Percentiles rank a stretch among this genome's conserved stretches.
Evolutionary conservation across 2,113 vertebrate genomes (phyloP).

Genomic region (Grammomys surdaster): DNA sequence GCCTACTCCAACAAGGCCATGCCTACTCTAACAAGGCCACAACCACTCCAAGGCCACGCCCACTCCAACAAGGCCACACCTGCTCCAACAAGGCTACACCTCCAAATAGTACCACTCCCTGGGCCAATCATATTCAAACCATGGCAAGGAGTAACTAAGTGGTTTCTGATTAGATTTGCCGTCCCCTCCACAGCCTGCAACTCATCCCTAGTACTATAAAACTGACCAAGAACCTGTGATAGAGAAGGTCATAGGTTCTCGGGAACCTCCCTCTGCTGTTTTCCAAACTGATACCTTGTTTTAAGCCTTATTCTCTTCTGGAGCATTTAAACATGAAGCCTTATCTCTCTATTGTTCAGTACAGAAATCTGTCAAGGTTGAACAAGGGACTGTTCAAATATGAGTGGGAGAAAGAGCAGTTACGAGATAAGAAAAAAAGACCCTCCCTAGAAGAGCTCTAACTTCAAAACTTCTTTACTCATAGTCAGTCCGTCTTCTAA

Average conservation of each 20-base stretch:
- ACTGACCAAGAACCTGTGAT: background rate
- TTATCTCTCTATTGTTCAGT: background rate
- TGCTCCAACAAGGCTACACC: no score
- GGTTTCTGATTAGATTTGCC: background rate
- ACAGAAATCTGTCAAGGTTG: conserved; percentile 17
- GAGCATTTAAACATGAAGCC: conserved; percentile 20
- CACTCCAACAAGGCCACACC: no score
- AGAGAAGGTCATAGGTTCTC: background rate
- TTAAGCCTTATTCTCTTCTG: conserved; percentile 28
- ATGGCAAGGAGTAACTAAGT: background rate
- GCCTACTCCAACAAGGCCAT: no score
- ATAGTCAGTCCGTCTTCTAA: background rate
- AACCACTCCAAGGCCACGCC: no score
- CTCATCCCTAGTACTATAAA: background rate
- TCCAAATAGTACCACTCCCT: no score
- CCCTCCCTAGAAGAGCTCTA: background rate
- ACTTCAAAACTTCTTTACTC: conserved; percentile 45
- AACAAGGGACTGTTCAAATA: conserved; percentile 28
- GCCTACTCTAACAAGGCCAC: no score
- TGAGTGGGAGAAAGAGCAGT: background rate
- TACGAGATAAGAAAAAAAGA: conserved; percentile 34
- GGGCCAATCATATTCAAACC: no score
- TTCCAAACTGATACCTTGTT: background rate
- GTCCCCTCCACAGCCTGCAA: background rate
- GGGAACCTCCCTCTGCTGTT: background rate